Conservation (phyloP, 2,113 vertebrate genomes). For the Arenaria interpres region DNA sequence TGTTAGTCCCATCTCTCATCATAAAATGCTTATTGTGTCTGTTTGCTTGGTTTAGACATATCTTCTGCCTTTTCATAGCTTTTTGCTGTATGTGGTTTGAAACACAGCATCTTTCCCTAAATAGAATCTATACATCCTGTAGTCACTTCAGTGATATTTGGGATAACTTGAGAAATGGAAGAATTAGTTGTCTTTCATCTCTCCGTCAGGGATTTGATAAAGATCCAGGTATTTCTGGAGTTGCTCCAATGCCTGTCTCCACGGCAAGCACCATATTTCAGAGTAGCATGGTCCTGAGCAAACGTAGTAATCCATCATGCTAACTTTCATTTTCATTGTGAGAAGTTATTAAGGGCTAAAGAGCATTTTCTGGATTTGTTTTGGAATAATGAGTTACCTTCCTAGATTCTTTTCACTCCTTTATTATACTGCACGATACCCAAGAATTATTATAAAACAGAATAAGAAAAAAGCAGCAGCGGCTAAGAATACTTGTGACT, state of each 20-base stretch:
- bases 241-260: background rate
- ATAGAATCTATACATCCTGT: background rate
- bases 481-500: background rate
- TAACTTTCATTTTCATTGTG: background rate
- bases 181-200: background rate
- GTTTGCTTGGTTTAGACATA: background rate
- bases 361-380: background rate
- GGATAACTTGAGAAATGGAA: background rate
- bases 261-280: background rate
- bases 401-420: background rate
- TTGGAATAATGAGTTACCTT: background rate
- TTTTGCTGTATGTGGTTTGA: background rate
- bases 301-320: background rate
- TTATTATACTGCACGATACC: background rate
- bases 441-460: background rate
- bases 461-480: background rate
- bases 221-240: background rate
- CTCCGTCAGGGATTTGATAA: accelerated
- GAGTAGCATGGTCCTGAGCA: background rate
- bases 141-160: background rate
- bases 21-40: background rate
- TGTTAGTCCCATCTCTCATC: background rate
- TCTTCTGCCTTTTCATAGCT: background rate
- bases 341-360: background rate
- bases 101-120: background rate